These are phyloP conservation scores for Psophia crepitans DNA, from an alignment of 2,113 vertebrate species.

Conservation along the genomic window DNA sequence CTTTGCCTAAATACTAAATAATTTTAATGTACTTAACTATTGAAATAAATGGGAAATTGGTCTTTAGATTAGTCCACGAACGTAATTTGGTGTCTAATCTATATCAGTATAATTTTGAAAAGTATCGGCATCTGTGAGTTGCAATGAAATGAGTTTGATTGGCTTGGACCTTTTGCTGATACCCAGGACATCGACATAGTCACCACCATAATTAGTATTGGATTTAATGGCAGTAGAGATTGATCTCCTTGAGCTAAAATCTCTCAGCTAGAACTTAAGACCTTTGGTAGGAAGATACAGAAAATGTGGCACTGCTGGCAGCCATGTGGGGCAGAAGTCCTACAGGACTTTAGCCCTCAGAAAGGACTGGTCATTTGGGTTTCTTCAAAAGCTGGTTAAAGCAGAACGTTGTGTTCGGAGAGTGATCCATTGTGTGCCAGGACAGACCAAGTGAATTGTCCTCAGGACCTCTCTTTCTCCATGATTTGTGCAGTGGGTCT, in stretches of 20 bases:
- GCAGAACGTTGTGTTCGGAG: neutral
- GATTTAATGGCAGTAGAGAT: neutral
- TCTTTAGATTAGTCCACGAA: neutral
- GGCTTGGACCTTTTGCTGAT: neutral
- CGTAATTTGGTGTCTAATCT: neutral
- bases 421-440: neutral
- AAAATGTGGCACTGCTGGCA: neutral
- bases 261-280: neutral
- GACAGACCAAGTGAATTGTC: neutral
- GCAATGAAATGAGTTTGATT: constrained; percentile 8
- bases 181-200: neutral
- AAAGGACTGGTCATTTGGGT: neutral
- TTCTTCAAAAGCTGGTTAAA: neutral
- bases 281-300: neutral
- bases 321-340: neutral
- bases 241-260: neutral
- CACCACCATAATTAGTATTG: neutral
- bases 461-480: neutral
- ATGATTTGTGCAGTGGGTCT: neutral
- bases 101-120: neutral
- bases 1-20: neutral
- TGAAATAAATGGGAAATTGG: neutral
- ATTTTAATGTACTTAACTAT: neutral
- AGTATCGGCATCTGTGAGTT: constrained; percentile 5
- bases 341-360: neutral